Evolutionary conservation across 2,797 vertebrate genomes (phyloP), one percentile per base, ranked within the genome.

Genomic region (Falco novaeseelandiae): DNA sequence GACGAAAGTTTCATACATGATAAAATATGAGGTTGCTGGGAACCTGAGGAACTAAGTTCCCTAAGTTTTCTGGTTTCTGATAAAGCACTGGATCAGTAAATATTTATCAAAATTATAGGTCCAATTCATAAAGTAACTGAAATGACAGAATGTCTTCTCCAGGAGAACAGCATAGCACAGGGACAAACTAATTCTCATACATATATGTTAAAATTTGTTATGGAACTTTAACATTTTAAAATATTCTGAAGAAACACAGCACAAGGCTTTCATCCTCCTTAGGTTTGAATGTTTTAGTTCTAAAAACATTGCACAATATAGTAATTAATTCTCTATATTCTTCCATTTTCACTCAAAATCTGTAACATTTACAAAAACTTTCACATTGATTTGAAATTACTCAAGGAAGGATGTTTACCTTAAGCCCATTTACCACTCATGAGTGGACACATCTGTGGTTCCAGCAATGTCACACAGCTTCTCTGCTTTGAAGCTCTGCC

Each of bases 41-140:
- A 97, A 44, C 52, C 77, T 59, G 42, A 97, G 83, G 70, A 96
- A 80, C 27, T 52, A 91, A 79, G 81, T n/a, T 25, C 22, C 65
- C 92, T 48, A 79, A 82, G 79, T 66, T 90, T 85, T 87, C 69
- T 71, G 54, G 69, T 80, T 92, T 96, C 80, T 94, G 94, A 96
- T 96, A 97, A 95, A 97, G 96, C 55, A 91, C 30, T 86, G 63
- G 26, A 59, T 58, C 55, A 87, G 92, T 96, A 97, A 98, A 97
- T 96, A 96, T 96, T 96, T 80, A 52, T 93, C 74, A 91, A 70
- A 89, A 91, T 52, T 83, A 89, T 34, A 70, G 21, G 9, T 70
- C 54, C n/a, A 57, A 11, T 26, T 83, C 65, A 93, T 61, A 90
- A 95, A 93, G 54, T 83, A 89, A 85, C 27, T 51, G 30, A 69